Evolutionary conservation across 2,113 vertebrate genomes (phyloP).

Genomic region (Scartelaos histophorus): DNA sequence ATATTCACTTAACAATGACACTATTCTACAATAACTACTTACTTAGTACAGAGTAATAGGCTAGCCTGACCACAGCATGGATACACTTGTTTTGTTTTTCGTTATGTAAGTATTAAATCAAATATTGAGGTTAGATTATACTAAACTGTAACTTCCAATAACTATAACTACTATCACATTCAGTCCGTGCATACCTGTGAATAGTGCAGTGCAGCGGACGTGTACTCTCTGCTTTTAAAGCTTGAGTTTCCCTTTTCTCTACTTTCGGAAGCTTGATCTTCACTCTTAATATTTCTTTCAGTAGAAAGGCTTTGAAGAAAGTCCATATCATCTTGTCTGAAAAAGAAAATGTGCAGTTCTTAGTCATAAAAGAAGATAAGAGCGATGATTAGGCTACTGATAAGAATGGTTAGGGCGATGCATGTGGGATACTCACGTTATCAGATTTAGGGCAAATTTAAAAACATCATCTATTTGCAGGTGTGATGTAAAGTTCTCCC

Average conservation of each 20-base stretch:
- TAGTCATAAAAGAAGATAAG: background rate
- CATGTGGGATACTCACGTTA: constrained; percentile 60
- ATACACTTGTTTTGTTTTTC: no score
- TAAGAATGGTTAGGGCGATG: no score
- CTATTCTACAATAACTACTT: no score
- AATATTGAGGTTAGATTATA: no score
- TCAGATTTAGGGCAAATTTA: constrained; percentile 43
- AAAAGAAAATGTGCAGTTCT: constrained; percentile 11
- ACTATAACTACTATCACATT: background rate
- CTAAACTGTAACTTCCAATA: no score
- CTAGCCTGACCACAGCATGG: no score
- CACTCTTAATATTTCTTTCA: constrained; percentile 73
- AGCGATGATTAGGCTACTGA: no score
- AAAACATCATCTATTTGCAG: constrained; percentile 70
- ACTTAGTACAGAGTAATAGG: no score
- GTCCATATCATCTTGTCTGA: constrained; percentile 72
- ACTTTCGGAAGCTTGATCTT: constrained; percentile 67
- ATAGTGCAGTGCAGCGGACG: constrained; percentile 79
- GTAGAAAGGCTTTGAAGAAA: constrained; percentile 69
- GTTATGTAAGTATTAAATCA: no score
- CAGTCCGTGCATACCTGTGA: constrained; percentile 76
- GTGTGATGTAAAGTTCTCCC: constrained; percentile 51
- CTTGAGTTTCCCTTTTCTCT: constrained; percentile 85
- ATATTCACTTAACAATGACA: no score
- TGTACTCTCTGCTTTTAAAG: constrained; percentile 80